phyloP scores from a whole-genome alignment of 2,888 invertebrate genomes.

The Anthophora plumipes region DNA sequence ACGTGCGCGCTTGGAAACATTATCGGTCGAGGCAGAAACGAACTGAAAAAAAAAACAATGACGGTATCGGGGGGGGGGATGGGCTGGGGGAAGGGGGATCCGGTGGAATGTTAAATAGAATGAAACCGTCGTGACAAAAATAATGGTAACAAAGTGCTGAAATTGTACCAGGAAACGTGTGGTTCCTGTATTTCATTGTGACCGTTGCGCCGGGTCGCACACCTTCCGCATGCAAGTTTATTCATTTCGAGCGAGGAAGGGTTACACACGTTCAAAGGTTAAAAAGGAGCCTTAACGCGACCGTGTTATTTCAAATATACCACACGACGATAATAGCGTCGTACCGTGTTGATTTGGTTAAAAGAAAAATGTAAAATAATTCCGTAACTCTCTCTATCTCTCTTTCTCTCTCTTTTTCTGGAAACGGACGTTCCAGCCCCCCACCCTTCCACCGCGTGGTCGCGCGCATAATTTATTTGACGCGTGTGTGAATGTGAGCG shows the following conservation, averaged over 20 bases:
- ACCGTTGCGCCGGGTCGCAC: constrained; percentile 28
- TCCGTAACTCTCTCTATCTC: background rate
- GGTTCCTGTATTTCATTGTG: constrained; percentile 57
- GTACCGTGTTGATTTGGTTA: no score
- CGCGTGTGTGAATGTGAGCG: background rate
- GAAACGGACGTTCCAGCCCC: background rate
- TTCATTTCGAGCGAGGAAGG: constrained; percentile 27
- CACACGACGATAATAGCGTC: no score
- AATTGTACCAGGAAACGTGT: constrained; percentile 60
- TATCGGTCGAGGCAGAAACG: constrained; percentile 3
- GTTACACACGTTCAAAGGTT: constrained; percentile 39
- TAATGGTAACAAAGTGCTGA: constrained; percentile 43
- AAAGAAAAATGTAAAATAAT: no score
- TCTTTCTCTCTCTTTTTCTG: background rate
- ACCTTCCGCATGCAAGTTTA: constrained; percentile 53
- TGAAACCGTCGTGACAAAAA: constrained; percentile 35
- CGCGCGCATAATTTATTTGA: constrained; percentile 28
- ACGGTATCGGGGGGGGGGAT: constrained; percentile 10
- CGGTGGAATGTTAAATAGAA: constrained; percentile 47
- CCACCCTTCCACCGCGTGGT: no score
- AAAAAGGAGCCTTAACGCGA: constrained; percentile 24
- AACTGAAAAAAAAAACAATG: constrained; percentile 36
- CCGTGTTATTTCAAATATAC: constrained; percentile 3
- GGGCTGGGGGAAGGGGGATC: background rate
- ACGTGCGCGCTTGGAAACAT: constrained; percentile 6